These are phyloP conservation scores for Agriopis leucophaearia DNA, from an alignment of 2,888 invertebrate species.

Conservation along the genomic window DNA sequence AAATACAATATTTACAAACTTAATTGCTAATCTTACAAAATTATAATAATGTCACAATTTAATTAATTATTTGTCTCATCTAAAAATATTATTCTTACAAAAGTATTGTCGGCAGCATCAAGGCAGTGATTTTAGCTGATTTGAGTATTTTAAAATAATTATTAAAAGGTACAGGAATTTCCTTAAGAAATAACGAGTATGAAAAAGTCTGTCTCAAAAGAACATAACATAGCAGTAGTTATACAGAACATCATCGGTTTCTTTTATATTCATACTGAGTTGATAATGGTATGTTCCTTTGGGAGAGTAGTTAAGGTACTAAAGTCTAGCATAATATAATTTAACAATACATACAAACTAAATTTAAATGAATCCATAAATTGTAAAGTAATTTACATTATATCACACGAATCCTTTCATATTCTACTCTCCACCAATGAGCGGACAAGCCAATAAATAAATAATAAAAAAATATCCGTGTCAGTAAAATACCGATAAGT, in stretches of 20 bases:
- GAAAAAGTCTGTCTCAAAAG: slow-evolving; percentile 70
- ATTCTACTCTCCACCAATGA: slow-evolving; percentile 56
- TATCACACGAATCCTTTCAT: slow-evolving; percentile 78
- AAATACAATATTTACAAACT: slow-evolving; percentile 85
- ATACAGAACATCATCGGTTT: neutral
- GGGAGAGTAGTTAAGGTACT: slow-evolving; percentile 63
- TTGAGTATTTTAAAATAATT: slow-evolving; percentile 65
- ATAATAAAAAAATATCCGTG: slow-evolving; percentile 46
- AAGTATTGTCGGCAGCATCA: slow-evolving; percentile 57
- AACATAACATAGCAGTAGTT: slow-evolving; percentile 59
- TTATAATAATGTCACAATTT: slow-evolving; percentile 68
- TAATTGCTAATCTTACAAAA: slow-evolving; percentile 63
- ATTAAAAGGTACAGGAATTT: slow-evolving; percentile 56
- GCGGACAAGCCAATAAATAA: slow-evolving; percentile 68
- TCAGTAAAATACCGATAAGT: slow-evolving; percentile 34
- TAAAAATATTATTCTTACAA: slow-evolving; percentile 41
- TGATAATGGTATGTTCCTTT: slow-evolving; percentile 68
- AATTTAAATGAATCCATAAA: slow-evolving; percentile 62
- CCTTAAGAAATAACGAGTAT: slow-evolving; percentile 48
- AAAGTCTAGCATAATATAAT: slow-evolving; percentile 58
- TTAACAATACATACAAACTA: slow-evolving; percentile 64
- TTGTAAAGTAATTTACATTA: slow-evolving; percentile 76
- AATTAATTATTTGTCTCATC: slow-evolving; percentile 52
- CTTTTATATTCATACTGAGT: slow-evolving; percentile 4
- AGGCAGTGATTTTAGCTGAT: slow-evolving; percentile 72